phyloP scores from a whole-genome alignment of 2,797 vertebrate genomes.

The Tapirus indicus region DNA sequence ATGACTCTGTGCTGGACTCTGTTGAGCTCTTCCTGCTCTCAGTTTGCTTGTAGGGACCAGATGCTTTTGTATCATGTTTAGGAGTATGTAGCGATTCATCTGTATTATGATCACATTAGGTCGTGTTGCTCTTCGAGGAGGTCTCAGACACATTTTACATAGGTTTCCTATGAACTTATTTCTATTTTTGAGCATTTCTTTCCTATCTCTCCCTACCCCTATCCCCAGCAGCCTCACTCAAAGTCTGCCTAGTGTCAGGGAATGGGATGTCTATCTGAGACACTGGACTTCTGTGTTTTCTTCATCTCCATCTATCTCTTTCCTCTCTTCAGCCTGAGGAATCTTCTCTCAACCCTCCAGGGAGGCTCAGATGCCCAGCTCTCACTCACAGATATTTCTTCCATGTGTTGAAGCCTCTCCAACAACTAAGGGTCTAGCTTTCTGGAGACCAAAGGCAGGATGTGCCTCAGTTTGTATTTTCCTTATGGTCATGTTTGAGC shows the following conservation, averaged over 20 bases:
- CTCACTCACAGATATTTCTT: background rate
- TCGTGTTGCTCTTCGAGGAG: background rate
- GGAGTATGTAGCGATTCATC: fast-evolving
- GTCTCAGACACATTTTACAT: background rate
- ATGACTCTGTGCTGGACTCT: fast-evolving
- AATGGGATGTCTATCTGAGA: background rate
- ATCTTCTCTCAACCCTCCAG: background rate
- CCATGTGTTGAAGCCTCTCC: background rate
- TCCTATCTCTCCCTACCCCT: fast-evolving
- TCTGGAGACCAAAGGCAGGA: background rate
- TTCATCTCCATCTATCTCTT: background rate
- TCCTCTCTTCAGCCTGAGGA: background rate
- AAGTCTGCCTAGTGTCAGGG: background rate
- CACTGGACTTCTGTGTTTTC: background rate
- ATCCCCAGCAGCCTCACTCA: fast-evolving
- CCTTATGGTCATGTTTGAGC: background rate
- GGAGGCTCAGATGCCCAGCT: background rate
- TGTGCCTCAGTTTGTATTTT: background rate
- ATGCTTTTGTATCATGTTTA: background rate
- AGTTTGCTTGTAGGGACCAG: background rate
- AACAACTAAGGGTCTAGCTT: background rate
- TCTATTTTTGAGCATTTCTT: background rate
- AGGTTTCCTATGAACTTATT: background rate
- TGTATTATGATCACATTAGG: background rate
- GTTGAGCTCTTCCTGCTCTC: background rate